phyloP scores from a whole-genome alignment of 2,888 invertebrate species.

The Monoplex corrugatus region DNA sequence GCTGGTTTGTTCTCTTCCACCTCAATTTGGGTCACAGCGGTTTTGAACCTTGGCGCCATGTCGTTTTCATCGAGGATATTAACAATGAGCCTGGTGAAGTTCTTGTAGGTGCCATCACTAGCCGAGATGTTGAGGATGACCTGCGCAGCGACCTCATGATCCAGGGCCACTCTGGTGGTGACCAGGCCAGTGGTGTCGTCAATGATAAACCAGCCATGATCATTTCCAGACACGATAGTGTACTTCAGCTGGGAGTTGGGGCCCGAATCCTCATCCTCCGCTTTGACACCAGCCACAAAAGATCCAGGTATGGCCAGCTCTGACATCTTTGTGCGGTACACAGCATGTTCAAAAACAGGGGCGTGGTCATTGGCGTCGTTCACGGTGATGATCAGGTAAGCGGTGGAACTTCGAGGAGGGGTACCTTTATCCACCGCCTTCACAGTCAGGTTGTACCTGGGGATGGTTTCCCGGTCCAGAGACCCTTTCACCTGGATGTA shows the following conservation, averaged over 20 bases:
- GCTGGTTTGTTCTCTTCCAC: slow-evolving; percentile 66
- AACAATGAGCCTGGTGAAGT: slow-evolving; percentile 93
- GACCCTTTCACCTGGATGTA: slow-evolving; percentile 94
- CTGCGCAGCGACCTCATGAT: slow-evolving; percentile 89
- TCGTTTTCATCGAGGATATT: slow-evolving; percentile 97
- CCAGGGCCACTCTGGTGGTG: slow-evolving; percentile 89
- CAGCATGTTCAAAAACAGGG: slow-evolving; percentile 96
- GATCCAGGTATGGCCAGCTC: slow-evolving; percentile 95
- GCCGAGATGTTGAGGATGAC: slow-evolving; percentile 95
- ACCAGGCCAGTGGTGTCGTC: slow-evolving; percentile 94
- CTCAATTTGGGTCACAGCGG: slow-evolving; percentile 59
- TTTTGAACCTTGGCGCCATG: slow-evolving; percentile 90
- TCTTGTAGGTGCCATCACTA: slow-evolving; percentile 95
- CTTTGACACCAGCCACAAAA: slow-evolving; percentile 95
- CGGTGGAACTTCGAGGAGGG: slow-evolving; percentile 92
- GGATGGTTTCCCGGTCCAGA: slow-evolving; percentile 94
- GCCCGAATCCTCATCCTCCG: slow-evolving; percentile 96
- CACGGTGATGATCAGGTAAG: slow-evolving; percentile 94
- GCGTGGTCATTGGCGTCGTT: slow-evolving; percentile 98
- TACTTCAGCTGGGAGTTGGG: slow-evolving; percentile 94
- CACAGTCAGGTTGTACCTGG: slow-evolving; percentile 95
- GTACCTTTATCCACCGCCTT: slow-evolving; percentile 94
- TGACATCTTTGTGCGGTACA: slow-evolving; percentile 92
- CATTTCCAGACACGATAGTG: slow-evolving; percentile 94
- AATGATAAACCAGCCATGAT: slow-evolving; percentile 94